Evolutionary conservation across 1,140 invertebrate species (phyloP).

Genomic region (Neomicropteryx cornuta): DNA sequence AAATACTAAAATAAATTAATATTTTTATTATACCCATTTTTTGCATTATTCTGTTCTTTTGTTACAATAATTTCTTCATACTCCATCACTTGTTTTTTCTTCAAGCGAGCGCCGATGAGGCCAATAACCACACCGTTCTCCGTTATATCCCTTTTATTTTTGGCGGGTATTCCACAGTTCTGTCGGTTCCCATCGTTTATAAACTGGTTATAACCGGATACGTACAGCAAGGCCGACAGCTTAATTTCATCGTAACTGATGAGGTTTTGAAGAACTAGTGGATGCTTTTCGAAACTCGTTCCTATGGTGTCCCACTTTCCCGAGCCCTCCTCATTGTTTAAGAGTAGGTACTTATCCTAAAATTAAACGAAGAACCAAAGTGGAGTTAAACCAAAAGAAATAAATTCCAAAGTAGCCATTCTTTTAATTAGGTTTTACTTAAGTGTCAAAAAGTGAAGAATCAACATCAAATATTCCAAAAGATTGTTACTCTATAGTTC

Average conservation of each 20-base stretch:
- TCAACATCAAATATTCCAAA: too few relatives aligned
- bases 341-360: slow-evolving; percentile 27
- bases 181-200: slow-evolving; percentile 44
- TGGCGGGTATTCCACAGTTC: slow-evolving; percentile 36
- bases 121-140: slow-evolving; percentile 25
- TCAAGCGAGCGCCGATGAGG: slow-evolving; percentile 37
- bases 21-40: slow-evolving; percentile 38
- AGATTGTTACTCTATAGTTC: too few relatives aligned
- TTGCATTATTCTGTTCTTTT: slow-evolving; percentile 34
- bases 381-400: too few relatives aligned
- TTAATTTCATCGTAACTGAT: slow-evolving; percentile 42
- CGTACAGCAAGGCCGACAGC: slow-evolving; percentile 41
- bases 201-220: slow-evolving; percentile 43
- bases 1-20: not conserved
- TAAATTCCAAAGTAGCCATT: too few relatives aligned
- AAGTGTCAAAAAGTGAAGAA: too few relatives aligned
- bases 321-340: slow-evolving; percentile 26
- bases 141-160: slow-evolving; percentile 10
- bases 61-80: slow-evolving; percentile 43
- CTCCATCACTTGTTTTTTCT: slow-evolving; percentile 39
- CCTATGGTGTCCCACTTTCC: slow-evolving; percentile 42
- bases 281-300: slow-evolving; percentile 26
- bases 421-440: too few relatives aligned
- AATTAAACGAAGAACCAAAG: too few relatives aligned
- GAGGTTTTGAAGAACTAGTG: slow-evolving; percentile 31